Conservation (phyloP, 2,797 vertebrate genomes). For the Muscicapa striata region DNA sequence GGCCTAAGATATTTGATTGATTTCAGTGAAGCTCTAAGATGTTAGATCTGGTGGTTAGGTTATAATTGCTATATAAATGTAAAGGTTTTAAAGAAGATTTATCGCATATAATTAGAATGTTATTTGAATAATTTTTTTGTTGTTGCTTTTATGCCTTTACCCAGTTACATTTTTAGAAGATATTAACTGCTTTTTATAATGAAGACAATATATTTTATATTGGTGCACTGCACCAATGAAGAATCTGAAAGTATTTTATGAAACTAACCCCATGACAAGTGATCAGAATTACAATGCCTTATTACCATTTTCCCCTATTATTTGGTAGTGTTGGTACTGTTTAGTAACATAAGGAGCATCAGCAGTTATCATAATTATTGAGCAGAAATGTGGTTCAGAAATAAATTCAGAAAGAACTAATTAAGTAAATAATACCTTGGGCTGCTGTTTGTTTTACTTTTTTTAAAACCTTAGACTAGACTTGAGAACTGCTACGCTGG, state of each 20-base stretch:
- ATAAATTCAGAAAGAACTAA: conserved; percentile 7
- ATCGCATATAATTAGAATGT: conserved; percentile 32
- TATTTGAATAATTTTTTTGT: conserved; percentile 26
- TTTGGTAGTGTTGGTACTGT: conserved; percentile 15
- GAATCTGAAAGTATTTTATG: not conserved
- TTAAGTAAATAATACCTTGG: conserved; percentile 23
- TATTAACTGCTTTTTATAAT: conserved; percentile 38
- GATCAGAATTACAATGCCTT: not conserved
- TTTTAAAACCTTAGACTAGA: not conserved
- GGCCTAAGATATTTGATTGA: conserved; percentile 18
- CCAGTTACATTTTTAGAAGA: conserved; percentile 41
- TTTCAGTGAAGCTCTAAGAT: conserved; percentile 28
- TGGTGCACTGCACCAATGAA: not conserved
- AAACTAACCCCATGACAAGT: conserved; percentile 32
- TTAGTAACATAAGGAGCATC: conserved; percentile 11
- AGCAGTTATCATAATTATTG: not conserved
- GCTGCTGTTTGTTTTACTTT: conserved; percentile 8
- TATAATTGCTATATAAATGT: conserved; percentile 50
- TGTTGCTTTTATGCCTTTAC: conserved; percentile 12
- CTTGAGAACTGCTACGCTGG: not conserved
- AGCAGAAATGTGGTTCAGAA: not conserved
- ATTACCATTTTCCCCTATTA: not conserved
- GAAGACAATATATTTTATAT: conserved; percentile 45
- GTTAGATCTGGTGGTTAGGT: conserved; percentile 32
- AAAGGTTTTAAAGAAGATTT: conserved; percentile 41